Conservation (phyloP, 2,797 vertebrate species). For the Argentina silus region DNA sequence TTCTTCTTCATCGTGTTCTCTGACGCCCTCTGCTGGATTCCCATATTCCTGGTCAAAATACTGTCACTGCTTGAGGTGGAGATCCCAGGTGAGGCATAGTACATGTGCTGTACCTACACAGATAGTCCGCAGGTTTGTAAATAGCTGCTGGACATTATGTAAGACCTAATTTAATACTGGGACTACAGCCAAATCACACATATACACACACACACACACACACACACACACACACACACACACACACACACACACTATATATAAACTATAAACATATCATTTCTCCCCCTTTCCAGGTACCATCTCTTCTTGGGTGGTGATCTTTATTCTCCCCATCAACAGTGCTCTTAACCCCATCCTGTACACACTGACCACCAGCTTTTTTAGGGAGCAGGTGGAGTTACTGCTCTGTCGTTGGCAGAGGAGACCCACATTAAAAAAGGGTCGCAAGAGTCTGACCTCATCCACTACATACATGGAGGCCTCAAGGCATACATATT, state of each 20-base stretch:
- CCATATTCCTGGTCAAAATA: conserved; percentile 82
- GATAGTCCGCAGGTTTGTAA: not conserved
- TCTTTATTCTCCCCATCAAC: conserved; percentile 85
- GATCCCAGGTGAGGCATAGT: conserved; percentile 74
- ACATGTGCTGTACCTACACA: not conserved
- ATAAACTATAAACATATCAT: not conserved
- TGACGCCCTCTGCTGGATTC: conserved; percentile 93
- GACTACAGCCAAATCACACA: not conserved
- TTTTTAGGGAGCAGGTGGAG: conserved; percentile 86
- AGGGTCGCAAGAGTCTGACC: conserved; percentile 75
- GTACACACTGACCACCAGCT: conserved; percentile 82
- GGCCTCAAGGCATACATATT: conserved; percentile 50
- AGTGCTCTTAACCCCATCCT: conserved; percentile 85
- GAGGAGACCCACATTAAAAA: conserved; percentile 71
- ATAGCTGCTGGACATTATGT: not conserved
- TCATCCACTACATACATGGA: conserved; percentile 74
- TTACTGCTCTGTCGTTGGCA: conserved; percentile 77
- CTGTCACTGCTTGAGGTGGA: conserved; percentile 80
- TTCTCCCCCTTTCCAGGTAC: conserved; percentile 60
- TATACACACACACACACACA: conserved; percentile 1
- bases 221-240: not conserved
- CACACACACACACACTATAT: not conserved
- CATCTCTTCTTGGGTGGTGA: conserved; percentile 82
- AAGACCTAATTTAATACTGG: not conserved
- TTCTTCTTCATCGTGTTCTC: conserved; percentile 90